Evolutionary conservation across 2,888 invertebrate species (phyloP).

Genomic region (Vannuccia rotundouncinata): DNA sequence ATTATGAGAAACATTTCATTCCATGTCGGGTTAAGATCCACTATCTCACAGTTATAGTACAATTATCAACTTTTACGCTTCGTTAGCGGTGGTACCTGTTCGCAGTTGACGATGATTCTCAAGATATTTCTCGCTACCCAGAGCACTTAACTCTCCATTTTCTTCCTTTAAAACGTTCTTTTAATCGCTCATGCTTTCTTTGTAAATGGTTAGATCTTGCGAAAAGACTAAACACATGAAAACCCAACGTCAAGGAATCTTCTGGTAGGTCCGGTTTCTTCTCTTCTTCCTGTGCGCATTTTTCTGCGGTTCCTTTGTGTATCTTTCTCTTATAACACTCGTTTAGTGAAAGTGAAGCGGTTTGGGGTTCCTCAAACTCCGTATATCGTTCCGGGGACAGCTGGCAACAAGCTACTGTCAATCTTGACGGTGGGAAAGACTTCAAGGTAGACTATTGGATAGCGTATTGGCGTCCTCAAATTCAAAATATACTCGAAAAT

Average conservation of each 20-base stretch:
- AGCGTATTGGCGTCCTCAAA: background rate
- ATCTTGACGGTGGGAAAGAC: conserved; percentile 18
- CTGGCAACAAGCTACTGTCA: conserved; percentile 13
- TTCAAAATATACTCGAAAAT: background rate
- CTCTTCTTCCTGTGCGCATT: background rate
- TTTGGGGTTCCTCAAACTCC: background rate
- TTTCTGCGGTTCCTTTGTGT: background rate
- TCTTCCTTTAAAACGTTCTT: too few species aligned
- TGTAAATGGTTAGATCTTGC: conserved; percentile 20
- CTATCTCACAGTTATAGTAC: too few species aligned
- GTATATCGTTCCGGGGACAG: background rate
- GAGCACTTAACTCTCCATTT: too few species aligned
- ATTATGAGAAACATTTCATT: too few species aligned
- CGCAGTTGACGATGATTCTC: too few species aligned
- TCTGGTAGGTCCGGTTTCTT: conserved; percentile 28
- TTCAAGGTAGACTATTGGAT: conserved; percentile 35
- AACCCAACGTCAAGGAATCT: background rate
- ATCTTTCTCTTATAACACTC: background rate
- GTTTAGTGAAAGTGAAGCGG: background rate
- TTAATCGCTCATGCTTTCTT: too few species aligned
- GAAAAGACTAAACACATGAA: conserved; percentile 12
- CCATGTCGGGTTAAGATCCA: too few species aligned
- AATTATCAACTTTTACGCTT: too few species aligned
- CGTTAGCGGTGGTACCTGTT: too few species aligned
- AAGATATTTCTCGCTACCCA: too few species aligned